Percentiles rank a stretch among this genome's conserved stretches.
phyloP scores from a whole-genome alignment of 2,888 invertebrate genomes.

The Hylaea fasciaria region DNA sequence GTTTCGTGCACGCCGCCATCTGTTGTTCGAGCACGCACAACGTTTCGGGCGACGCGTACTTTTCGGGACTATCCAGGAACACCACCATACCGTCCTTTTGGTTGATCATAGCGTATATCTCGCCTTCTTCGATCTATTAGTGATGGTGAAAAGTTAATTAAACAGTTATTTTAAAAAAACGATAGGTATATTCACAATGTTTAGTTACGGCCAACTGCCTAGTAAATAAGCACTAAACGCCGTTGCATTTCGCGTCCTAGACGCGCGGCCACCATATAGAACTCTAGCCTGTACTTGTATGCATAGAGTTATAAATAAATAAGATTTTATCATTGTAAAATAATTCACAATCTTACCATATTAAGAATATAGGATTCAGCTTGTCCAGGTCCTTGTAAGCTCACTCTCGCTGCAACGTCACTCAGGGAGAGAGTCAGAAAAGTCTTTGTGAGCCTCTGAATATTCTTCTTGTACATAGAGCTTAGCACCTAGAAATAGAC shows the following conservation, averaged over 20 bases:
- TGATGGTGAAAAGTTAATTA: not conserved
- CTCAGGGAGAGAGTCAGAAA: constrained; percentile 94
- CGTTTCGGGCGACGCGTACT: constrained; percentile 95
- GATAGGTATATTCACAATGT: too few species aligned
- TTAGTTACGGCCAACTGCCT: too few species aligned
- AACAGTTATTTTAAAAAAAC: too few species aligned
- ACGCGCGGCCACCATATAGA: too few species aligned
- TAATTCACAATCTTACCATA: constrained; percentile 88
- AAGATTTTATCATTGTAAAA: too few species aligned
- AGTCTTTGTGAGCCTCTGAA: constrained; percentile 97
- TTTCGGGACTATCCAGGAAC: constrained; percentile 97
- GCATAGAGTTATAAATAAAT: too few species aligned
- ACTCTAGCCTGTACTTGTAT: too few species aligned
- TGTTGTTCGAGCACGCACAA: constrained; percentile 94
- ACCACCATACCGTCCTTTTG: constrained; percentile 99
- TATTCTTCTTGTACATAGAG: constrained; percentile 97
- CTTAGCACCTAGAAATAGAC: constrained; percentile 88
- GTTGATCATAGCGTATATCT: constrained; percentile 98
- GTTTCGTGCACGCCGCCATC: constrained; percentile 93
- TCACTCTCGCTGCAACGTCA: constrained; percentile 96
- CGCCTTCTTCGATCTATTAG: constrained; percentile 95
- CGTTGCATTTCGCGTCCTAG: too few species aligned
- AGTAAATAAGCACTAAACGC: too few species aligned
- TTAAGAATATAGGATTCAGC: constrained; percentile 97
- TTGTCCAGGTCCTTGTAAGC: constrained; percentile 92